These are phyloP conservation scores for Halcyon malimbica DNA, from an alignment of 2,113 vertebrate species.

Conservation along the genomic window DNA sequence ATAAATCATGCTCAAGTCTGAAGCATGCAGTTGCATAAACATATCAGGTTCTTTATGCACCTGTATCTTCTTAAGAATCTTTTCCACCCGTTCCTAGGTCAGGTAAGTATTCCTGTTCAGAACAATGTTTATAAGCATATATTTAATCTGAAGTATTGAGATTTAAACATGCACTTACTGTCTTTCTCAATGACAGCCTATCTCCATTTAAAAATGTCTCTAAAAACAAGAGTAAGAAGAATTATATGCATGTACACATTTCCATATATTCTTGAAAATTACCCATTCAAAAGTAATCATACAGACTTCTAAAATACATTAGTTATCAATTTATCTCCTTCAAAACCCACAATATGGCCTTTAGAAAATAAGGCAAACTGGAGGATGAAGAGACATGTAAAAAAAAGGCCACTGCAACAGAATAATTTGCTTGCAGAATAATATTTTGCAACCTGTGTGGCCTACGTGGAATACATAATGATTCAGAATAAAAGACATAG, in stretches of 20 bases:
- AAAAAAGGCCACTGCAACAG: not conserved
- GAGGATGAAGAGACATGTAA: not conserved
- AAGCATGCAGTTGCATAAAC: not conserved
- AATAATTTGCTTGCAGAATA: slow-evolving; percentile 48
- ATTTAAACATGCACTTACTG: not conserved
- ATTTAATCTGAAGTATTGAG: not conserved
- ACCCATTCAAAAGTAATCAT: slow-evolving; percentile 16
- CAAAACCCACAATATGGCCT: not conserved
- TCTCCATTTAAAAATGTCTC: not conserved
- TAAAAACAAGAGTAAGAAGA: not conserved
- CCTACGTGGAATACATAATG: not conserved
- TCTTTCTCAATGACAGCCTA: not conserved
- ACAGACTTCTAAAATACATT: slow-evolving; percentile 2
- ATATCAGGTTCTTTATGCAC: not conserved
- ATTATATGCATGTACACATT: not conserved
- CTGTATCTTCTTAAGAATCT: not conserved
- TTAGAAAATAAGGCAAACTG: slow-evolving; percentile 6
- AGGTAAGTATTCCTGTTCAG: not conserved
- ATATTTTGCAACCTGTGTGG: slow-evolving; percentile 32
- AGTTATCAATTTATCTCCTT: slow-evolving; percentile 25
- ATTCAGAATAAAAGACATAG: not conserved
- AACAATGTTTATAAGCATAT: not conserved
- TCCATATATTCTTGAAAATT: not conserved
- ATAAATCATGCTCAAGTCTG: not conserved
- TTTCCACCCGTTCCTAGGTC: not conserved